These are phyloP conservation scores for Platypus cylindrus DNA, from an alignment of 2,888 invertebrate genomes.

Conservation along the genomic window DNA sequence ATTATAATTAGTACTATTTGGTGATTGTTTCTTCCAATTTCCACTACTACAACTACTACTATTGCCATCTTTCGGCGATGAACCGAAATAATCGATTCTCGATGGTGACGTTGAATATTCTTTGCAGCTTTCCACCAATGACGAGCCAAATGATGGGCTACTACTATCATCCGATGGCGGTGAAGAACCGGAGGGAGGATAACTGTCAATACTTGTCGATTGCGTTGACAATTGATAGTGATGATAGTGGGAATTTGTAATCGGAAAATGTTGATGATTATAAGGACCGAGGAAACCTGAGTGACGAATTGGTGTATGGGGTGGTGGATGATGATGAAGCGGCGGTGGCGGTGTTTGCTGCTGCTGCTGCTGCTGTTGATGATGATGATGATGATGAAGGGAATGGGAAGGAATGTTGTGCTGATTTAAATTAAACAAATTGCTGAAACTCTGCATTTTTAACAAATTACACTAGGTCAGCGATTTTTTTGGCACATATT, in stretches of 20 bases:
- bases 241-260: conserved; percentile 19
- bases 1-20: too few relatives aligned
- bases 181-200: conserved; percentile 27
- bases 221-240: conserved; percentile 17
- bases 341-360: conserved; percentile 15
- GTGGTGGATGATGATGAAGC: conserved; percentile 9
- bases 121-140: conserved; percentile 15
- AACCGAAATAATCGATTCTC: conserved; percentile 8
- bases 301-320: conserved; percentile 23
- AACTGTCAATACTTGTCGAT: conserved; percentile 24
- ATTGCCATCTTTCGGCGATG: conserved; percentile 19
- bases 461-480: neutral
- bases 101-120: conserved; percentile 13
- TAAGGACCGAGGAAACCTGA: conserved; percentile 16
- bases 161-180: conserved; percentile 23
- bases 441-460: conserved; percentile 32
- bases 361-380: conserved; percentile 27
- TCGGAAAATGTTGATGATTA: conserved; percentile 23
- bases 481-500: neutral
- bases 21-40: too few relatives aligned
- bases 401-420: too few relatives aligned
- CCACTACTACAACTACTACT: too few relatives aligned
- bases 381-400: conserved; percentile 24
- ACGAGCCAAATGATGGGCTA: conserved; percentile 18
- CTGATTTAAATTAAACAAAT: conserved; percentile 29